phyloP scores from a whole-genome alignment of 2,797 vertebrate species.

The Thalassophryne amazonica region DNA sequence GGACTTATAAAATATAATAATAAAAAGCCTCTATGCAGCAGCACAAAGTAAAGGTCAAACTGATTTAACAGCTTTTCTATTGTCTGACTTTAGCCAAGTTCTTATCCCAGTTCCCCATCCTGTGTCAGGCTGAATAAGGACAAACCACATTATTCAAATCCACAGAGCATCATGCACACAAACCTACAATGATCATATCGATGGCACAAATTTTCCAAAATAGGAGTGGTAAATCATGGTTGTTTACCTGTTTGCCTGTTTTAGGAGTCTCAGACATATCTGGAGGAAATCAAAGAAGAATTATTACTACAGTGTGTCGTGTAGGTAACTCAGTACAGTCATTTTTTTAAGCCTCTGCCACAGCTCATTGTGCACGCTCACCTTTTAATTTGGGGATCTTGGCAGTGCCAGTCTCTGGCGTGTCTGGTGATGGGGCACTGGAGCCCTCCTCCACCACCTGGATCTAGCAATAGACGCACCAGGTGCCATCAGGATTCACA shows the following conservation, averaged over 20 bases:
- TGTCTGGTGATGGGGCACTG: conserved; percentile 90
- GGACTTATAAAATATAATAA: not conserved
- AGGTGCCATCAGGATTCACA: not conserved
- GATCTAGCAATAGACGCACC: conserved; percentile 74
- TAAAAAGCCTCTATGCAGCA: not conserved
- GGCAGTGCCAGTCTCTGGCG: conserved; percentile 80
- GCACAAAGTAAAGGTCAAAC: not conserved
- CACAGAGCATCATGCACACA: not conserved
- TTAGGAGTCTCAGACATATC: conserved; percentile 86
- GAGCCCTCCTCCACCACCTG: conserved; percentile 92
- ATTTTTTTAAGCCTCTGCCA: not conserved
- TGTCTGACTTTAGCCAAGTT: too few relatives aligned
- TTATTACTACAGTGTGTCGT: not conserved
- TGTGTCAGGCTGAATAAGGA: too few relatives aligned
- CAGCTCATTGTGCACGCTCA: conserved; percentile 39
- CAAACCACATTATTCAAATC: not conserved
- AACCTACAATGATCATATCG: not conserved
- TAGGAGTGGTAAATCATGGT: not conserved
- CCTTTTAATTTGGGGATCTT: conserved; percentile 86
- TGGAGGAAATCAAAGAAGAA: conserved; percentile 51
- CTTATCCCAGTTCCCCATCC: too few relatives aligned
- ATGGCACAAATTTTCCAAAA: not conserved
- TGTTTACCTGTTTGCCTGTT: conserved; percentile 86
- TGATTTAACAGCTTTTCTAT: too few relatives aligned
- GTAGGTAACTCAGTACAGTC: too few relatives aligned